A percentile compares a stretch with the other conserved stretches of the same genome.
Evolutionary conservation across 2,888 invertebrate genomes (phyloP).

Genomic region (Drosophila picticornis): DNA sequence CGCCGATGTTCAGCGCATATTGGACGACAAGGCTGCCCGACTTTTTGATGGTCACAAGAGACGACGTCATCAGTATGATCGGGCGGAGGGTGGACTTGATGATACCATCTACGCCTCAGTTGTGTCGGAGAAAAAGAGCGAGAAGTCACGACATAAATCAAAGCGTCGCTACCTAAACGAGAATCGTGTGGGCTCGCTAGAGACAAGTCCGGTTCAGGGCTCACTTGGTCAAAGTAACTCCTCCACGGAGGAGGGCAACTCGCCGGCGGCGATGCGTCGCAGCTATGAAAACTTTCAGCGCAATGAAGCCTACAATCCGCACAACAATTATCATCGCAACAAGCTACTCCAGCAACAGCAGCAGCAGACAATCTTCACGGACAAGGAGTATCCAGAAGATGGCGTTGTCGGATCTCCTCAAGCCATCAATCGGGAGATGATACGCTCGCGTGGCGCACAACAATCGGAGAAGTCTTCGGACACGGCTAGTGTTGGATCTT

Average conservation of each 20-base stretch:
- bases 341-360: slow-evolving; percentile 82
- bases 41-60: slow-evolving; percentile 82
- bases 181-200: slow-evolving; percentile 85
- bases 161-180: slow-evolving; percentile 84
- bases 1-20: slow-evolving; percentile 83
- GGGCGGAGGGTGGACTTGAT: slow-evolving; percentile 78
- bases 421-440: slow-evolving; percentile 83
- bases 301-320: slow-evolving; percentile 84
- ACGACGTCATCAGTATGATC: slow-evolving; percentile 81
- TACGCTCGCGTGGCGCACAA: slow-evolving; percentile 70
- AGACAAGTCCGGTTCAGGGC: slow-evolving; percentile 77
- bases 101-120: slow-evolving; percentile 83
- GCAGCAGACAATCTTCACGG: slow-evolving; percentile 75
- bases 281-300: slow-evolving; percentile 81
- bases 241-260: slow-evolving; percentile 79
- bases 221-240: slow-evolving; percentile 64
- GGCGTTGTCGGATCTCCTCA: slow-evolving; percentile 71
- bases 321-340: slow-evolving; percentile 84
- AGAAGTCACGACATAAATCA: slow-evolving; percentile 78
- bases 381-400: slow-evolving; percentile 66
- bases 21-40: slow-evolving; percentile 83
- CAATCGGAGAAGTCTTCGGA: slow-evolving; percentile 83
- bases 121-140: slow-evolving; percentile 76
- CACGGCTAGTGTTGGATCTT: slow-evolving; percentile 90
- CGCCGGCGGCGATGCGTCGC: slow-evolving; percentile 71